Percentiles rank a stretch among this genome's conserved stretches.
These are phyloP conservation scores for Mythimna lalbum DNA, from an alignment of 2,888 invertebrate species.

Conservation along the genomic window DNA sequence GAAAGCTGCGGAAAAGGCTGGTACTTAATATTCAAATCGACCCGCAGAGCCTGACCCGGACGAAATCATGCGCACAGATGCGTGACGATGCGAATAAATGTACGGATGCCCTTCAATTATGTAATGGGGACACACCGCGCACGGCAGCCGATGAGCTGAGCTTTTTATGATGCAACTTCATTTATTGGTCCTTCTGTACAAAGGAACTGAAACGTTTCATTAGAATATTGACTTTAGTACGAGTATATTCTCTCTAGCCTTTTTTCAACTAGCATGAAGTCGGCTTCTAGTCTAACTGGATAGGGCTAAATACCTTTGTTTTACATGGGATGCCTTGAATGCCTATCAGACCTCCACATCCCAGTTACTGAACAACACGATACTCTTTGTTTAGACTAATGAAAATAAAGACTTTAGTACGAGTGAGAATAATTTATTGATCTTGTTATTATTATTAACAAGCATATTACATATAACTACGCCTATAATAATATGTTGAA, in stretches of 20 bases:
- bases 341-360: too few relatives aligned
- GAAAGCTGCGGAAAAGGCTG: neutral
- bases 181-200: constrained; percentile 24
- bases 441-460: too few relatives aligned
- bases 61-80: constrained; percentile 49
- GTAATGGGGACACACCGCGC: constrained; percentile 67
- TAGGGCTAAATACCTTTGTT: too few relatives aligned
- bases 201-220: neutral
- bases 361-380: too few relatives aligned
- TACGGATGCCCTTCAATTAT: constrained; percentile 65
- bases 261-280: too few relatives aligned
- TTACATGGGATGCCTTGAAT: too few relatives aligned
- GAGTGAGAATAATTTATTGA: too few relatives aligned
- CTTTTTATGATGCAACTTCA: constrained; percentile 54
- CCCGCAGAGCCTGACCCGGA: constrained; percentile 36
- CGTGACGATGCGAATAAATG: constrained; percentile 54
- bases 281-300: too few relatives aligned
- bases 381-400: neutral
- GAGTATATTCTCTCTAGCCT: neutral
- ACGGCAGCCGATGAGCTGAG: constrained; percentile 47
- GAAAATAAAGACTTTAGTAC: neutral
- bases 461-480: too few relatives aligned
- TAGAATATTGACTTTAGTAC: neutral
- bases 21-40: neutral
- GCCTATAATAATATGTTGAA: too few relatives aligned